Base-by-base conservation (phyloP, 2,113 vertebrate species). In the Mus spicilegus region DNA sequence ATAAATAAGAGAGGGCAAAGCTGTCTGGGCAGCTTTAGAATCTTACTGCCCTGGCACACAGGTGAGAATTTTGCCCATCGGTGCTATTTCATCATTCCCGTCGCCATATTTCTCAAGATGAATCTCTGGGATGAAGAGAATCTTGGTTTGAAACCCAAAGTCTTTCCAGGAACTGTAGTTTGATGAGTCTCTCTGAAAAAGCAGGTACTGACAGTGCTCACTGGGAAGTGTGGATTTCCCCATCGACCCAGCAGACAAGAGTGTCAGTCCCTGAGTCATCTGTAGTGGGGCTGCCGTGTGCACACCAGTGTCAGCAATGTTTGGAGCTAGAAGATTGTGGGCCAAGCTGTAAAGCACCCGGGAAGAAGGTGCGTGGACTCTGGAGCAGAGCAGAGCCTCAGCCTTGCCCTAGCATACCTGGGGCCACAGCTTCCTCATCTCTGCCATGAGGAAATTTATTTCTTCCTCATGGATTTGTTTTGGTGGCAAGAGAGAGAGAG, bases 401-500 rank as follows among this genome's bases (percentile, higher is more conserved):
- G n/a, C 58, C 76, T 65, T 85, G 22, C 88, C 56, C 39, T 87
- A 42, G 51, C 72, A 14, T 67, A 90, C 67, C 77, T 67, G 54
- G n/a, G 39, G 22, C 33, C 28, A 49, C 1, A n/a, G 30, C 56
- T 93, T 93, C 73, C 61, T 75, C 14, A 39, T 75, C 42, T 88
- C 51, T 86, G 46, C 90, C 81, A 76, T 67, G 72, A 88, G 8
- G n/a, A 51, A 65, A 80, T 26, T 61, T 12, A 46, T 58, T 95
- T 96, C 49, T 92, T 96, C 65, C 46, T 95, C 8, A 24, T 20
- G 26, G 78, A 5, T 7, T 77, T 72, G 65, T 94, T 72, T 95
- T 89, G 9, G 24, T 46, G 28, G 54, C 81, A 16, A 69, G 9
- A 81, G 51, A n/a, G 30, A 42, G 49, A 49, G 7, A 93, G 30